Evolutionary conservation across 2,888 invertebrate genomes (phyloP), one percentile per base, ranked within the genome.

Genomic region (Mesodorylaimus sp.): DNA sequence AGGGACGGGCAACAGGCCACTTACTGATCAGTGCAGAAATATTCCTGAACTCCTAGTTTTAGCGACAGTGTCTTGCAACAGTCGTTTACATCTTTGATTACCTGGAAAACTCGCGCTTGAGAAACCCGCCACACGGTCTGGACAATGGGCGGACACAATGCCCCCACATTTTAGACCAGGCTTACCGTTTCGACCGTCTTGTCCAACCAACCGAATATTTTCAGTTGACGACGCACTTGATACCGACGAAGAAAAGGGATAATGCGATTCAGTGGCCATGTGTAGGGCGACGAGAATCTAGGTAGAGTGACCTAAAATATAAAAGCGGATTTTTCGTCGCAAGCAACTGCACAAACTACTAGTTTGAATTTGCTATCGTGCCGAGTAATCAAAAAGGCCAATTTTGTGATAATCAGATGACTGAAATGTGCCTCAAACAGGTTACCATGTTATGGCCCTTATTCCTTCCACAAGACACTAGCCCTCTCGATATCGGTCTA

Each of bases 41-140:
- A 32, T 7, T 16, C 16, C 16, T 32, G 32, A 32, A 10, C 16
- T 32, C 81, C 84, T 0, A 95, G 73, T 55, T 87, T 77, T 58
- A 82, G 80, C 45, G 84, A 82, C 3, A 95, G 70, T 0, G 87
- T 83, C 58, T 80, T 79, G 60, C 91, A 89, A 64, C 87, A 88
- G 57, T 79, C 82, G 58, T 81, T 79, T 1, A 84, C 81, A 71
- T 78, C 74, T 41, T 70, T 68, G 60, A 70, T 70, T 2, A 76
- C 73, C 69, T 74, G 55, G 1, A 58, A 37, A 16, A 36, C n/a
- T n/a, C n/a, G n/a, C n/a, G n/a, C n/a, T n/a, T n/a, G n/a, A n/a
- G n/a, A n/a, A n/a, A n/a, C n/a, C n/a, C n/a, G n/a, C n/a, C n/a
- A n/a, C n/a, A n/a, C n/a, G n/a, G n/a, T n/a, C n/a, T n/a, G n/a